Conservation (phyloP, 1,140 invertebrate genomes). For the Pissodes strobi region DNA sequence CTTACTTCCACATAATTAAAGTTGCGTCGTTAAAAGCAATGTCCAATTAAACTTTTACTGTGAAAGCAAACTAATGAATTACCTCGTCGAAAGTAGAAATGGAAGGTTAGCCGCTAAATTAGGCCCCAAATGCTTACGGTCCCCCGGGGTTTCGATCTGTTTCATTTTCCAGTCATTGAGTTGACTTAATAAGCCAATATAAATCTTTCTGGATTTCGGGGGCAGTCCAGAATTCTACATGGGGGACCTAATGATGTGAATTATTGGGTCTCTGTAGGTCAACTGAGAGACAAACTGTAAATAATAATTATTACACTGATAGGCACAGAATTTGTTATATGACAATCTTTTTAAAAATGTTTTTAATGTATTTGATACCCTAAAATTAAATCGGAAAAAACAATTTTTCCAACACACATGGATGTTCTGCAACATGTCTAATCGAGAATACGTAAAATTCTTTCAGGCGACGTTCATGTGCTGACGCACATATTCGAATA, state of each 20-base stretch:
- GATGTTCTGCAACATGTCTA: too few relatives aligned
- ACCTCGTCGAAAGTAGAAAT: constrained; percentile 18
- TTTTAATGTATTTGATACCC: too few relatives aligned
- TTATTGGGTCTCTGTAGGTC: constrained; percentile 8
- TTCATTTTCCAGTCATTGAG: constrained; percentile 30
- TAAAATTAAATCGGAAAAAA: too few relatives aligned
- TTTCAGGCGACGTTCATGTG: too few relatives aligned
- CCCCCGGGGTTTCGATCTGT: constrained; percentile 20
- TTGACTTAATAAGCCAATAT: constrained; percentile 24
- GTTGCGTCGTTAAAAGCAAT: constrained; percentile 13
- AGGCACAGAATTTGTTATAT: too few relatives aligned
- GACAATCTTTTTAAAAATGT: too few relatives aligned
- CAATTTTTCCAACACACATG: too few relatives aligned
- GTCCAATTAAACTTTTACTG: constrained; percentile 23
- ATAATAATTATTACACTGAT: too few relatives aligned
- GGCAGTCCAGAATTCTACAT: neutral
- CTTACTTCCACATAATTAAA: too few relatives aligned
- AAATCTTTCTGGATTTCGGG: constrained; percentile 16
- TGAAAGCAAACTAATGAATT: constrained; percentile 21
- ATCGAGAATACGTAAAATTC: too few relatives aligned
- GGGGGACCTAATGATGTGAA: constrained; percentile 2
- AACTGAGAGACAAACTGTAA: too few relatives aligned
- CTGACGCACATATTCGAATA: too few relatives aligned
- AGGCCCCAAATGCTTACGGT: constrained; percentile 24
- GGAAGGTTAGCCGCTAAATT: constrained; percentile 27